Base-by-base conservation (phyloP, 2,113 vertebrate species). In the Hyaena hyaena region DNA sequence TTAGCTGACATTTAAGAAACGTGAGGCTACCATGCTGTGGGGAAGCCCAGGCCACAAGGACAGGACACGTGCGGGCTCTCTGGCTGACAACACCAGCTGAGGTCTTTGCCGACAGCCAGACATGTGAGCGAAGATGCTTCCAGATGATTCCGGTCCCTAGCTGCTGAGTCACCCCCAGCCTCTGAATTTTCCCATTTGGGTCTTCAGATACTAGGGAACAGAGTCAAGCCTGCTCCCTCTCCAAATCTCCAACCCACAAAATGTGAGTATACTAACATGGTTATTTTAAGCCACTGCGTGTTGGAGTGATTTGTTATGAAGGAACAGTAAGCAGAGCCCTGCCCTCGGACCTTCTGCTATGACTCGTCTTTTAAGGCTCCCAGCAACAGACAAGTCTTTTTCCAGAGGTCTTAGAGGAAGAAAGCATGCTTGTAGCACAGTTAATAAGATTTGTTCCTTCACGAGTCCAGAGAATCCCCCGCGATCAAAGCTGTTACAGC, bases 401-500 rank as follows among this genome's bases (percentile, higher is more conserved):
- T 96, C 79, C n/a, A 35, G 84, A 95, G 35, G 76, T 53, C 81
- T 68, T 35, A 55, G 33, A 39, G 66, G 73, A 96, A 88, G 80
- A 94, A 96, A 88, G 66, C 9, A 3, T 82, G 61, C 65, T 82
- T 31, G 26, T 4, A 69, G 50, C 80, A 69, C 15, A 85, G 76
- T 95, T 95, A 93, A 69, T 69, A 90, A 76, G 76, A 89, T 95
- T 82, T 91, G 55, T 91, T 97, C 95, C 95, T 85, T 86, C 81
- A 33, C 28, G 55, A 96, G 89, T 94, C 95, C 91, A 74, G 92
- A 96, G 92, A 79, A 83, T 65, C 79, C 58, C 63, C 76, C 17
- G 61, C 79, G 95, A 96, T 94, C 94, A 96, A 97, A 95, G 97
- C 90, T 61, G 84, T 28, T 77, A 45, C 94, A 97, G 81, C 92